Base-by-base conservation (phyloP, 2,888 invertebrate genomes). In the Lampropteryx suffumata region DNA sequence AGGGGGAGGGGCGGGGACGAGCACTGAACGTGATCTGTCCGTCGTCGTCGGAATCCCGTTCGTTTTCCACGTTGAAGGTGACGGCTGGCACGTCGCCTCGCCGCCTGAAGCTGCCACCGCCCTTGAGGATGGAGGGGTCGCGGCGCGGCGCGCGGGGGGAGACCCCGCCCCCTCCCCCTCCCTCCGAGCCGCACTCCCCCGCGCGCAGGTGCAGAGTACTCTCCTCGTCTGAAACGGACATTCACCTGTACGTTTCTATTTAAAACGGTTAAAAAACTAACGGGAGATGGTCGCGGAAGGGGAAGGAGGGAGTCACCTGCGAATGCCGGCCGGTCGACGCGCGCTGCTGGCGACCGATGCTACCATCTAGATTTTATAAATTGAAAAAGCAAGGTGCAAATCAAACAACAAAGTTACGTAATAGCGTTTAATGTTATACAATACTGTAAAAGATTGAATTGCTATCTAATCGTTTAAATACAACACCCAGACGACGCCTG, bases 61-160 rank as follows among this genome's bases (percentile, higher is more conserved):
- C 90, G 79, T 81, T 78, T 75, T 89, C 89, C 37, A 90, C 87
- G 77, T 75, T 82, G 79, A 90, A 90, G 67, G 87, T 89, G 75
- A 90, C 90, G 70, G 81, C 78, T 70, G 87, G 84, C 60, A 79
- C 73, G 58, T 74, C 75, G 53, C 59, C 66, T 55, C 78, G 76
- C 27, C 76, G 75, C 57, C 79, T 76, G 61, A 75, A 67, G 62
- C 82, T 76, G 67, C 75, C 76, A 57, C 69, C 69, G 54, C 70
- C 54, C 67, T 75, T 78, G 49, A 84, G 78, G 61, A 84, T 79
- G 70, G 81, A 76, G 52, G 78, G 76, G 69, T 82, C 82, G 64
- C 81, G 76, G 53, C 79, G 77, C 55, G 61, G 59, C 48, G 73
- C 59, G 46, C 67, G 76, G 55, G 79, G 79, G 49, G 73, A 69